Base-by-base conservation (phyloP, 2,888 invertebrate genomes). In the Apamea crenata region DNA sequence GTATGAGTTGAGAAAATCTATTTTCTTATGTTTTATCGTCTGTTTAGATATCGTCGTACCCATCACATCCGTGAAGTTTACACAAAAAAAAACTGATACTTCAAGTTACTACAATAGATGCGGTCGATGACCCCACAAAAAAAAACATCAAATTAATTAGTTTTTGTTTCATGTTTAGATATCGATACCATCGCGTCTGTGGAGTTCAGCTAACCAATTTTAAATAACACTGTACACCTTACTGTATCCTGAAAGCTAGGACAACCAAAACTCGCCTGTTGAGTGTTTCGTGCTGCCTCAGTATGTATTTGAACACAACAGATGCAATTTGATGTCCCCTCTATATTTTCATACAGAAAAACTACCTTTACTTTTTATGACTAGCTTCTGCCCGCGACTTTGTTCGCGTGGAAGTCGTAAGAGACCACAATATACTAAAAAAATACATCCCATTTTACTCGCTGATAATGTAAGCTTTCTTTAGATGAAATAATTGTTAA, bases 221-320 rank as follows among this genome's bases (percentile, higher is more conserved):
- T 1, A 25, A 56, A 56, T 25, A 56, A 56, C 56, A 25, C 25
- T 56, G 12, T 25, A 29, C 10, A 25, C 10, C 16, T 18, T 40
- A 63, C 29, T 25, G 18, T 36, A 36, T 40, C 16, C 44, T 36
- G 36, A 44, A 36, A 56, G 12, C 18, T 25, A 18, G 47, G 59
- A 61, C 29, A 69, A 67, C 21, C 47, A 40, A 40, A 70, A 50
- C 18, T 69, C 21, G 18, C 32, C 81, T 50, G 50, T 50, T 50
- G 32, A 53, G 61, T 6, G 32, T 7, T n/a, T 32, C 21, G 50
- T 44, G 32, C 29, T 66, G 66, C 47, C 65, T 67, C n/a, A 16
- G 65, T 53, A 47, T 44, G 8, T 78, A 12, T 53, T 36, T 50
- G 25, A 81, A 63, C 21, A 79, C 40, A 61, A 59, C 25, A 29